Evolutionary conservation across 2,888 invertebrate species (phyloP).

Genomic region (Troglohyphantes excavatus): DNA sequence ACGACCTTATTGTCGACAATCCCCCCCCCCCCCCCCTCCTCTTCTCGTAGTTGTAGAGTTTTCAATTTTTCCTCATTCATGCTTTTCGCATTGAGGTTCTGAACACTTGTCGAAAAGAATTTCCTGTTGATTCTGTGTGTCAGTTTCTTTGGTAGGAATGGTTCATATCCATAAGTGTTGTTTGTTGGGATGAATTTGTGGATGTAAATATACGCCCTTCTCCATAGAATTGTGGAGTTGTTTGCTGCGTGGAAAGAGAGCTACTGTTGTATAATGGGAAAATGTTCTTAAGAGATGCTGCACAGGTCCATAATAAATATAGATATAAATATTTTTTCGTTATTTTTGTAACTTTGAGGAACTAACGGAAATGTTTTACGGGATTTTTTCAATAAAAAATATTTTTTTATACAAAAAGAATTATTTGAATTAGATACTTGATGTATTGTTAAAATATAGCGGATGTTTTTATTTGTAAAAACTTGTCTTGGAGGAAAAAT

Average conservation of each 20-base stretch:
- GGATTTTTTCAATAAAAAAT: neutral
- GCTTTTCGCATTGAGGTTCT: constrained; percentile 2
- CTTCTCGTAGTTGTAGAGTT: neutral
- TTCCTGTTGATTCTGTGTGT: constrained; percentile 59
- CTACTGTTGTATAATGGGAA: constrained; percentile 12
- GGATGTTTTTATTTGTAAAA: constrained; percentile 10
- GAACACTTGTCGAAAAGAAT: constrained; percentile 29
- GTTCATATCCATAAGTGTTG: constrained; percentile 53
- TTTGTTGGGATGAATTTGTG: constrained; percentile 52
- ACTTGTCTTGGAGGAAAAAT: too few relatives aligned
- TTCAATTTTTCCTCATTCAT: neutral
- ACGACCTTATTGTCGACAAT: constrained; percentile 36
- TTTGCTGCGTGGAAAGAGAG: constrained; percentile 26
- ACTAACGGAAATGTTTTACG: constrained; percentile 37
- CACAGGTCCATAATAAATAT: neutral
- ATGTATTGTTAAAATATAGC: neutral
- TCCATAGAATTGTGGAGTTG: constrained; percentile 31
- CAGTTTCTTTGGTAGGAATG: constrained; percentile 19
- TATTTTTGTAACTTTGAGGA: neutral
- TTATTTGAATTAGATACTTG: neutral
- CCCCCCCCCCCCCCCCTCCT: neutral
- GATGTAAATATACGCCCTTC: constrained; percentile 61
- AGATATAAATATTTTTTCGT: neutral
- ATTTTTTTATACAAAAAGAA: constrained; percentile 6
- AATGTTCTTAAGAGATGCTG: neutral